Base-by-base conservation (phyloP, 2,113 vertebrate species). In the Colinus virginianus region DNA sequence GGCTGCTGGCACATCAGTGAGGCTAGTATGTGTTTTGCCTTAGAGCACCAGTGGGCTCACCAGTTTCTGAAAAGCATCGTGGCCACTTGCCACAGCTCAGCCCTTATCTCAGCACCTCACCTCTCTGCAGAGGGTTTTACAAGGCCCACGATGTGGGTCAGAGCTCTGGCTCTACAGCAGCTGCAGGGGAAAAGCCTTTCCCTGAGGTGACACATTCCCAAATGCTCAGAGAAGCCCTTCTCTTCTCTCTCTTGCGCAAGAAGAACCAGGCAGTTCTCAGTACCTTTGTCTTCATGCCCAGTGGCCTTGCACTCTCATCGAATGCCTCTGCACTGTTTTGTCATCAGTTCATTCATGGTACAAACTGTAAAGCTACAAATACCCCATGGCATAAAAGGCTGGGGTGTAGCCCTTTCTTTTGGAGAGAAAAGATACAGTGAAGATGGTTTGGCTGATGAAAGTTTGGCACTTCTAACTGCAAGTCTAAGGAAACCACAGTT, bases 401-500 rank as follows among this genome's bases (percentile, higher is more conserved):
- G 67, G 14, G 36, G 66, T 88, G 59, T 86, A 66, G 84, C 18
- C 45, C 79, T 87, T 94, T 93, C 62, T 76, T 80, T 63, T 80
- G 76, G 66, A 85, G 80, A 72, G 15, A 89, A 94, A 94, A 80
- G 22, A 32, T 68, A 64, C 76, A 88, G 49, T 80, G 34, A 84
- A 90, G 88, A 86, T 70, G 13, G 25, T 55, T 75, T 81, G 34
- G 32, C 38, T 59, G 56, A 70, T 84, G 78, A 68, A 78, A 69
- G 12, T 53, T 69, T 25, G 1, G 22, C 62, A 83, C 59, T 49
- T 93, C 81, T 46, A 49, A 82, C 63, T 83, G 53, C 48, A 80
- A 43, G 19, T 62, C 32, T 94, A 69, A 88, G 46, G 32, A 81
- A 79, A 74, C 48, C n/a, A 43, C 63, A 77, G 17, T 83, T 86